Evolutionary conservation across 30 jellyfish, hydroid and myxozoan genomes (phyloP), one percentile per base, ranked within the genome.

Genomic region (Hydractinia echinata): DNA sequence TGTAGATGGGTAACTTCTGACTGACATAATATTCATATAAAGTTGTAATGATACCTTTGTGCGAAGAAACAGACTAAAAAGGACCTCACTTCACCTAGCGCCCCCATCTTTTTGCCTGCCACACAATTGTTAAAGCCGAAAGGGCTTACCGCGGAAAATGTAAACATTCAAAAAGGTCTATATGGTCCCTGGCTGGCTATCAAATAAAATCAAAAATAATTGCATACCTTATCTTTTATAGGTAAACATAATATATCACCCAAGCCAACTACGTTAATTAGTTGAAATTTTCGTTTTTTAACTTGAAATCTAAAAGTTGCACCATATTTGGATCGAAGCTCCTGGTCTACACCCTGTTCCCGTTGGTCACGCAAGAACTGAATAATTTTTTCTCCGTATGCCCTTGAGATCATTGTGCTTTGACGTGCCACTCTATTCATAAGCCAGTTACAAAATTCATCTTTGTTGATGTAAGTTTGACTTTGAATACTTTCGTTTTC

Each of bases 191-290:
- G 44, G 44, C 44, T 30, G 44, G 2, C 44, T 30, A 30, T 30
- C 44, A 30, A 30, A 30, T 30, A 30, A 30, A 30, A 30, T 30
- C 15, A 58, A 20, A 73, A 11, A 15, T 21, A 54, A 74, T 39
- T 51, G 7, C 55, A 9, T 76, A 83, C 91, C 69, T 83, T 83
- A 61, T 83, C 91, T 64, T 74, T 83, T 30, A 86, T 70, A 16
- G 97, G 96, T 44, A 91, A 94, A 64, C 97, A 91, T 9, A 91
- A 82, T 62, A 91, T 91, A 77, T 91, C 97, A 13, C 97, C 97
- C 71, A 91, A 91, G 14, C 97, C 97, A 82, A 91, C 96, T 4
- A 85, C 97, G 60, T 82, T 86, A 81, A 86, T 84, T 19, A 91
- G 83, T 55, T 86, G 92, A 78, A 85, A 91, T 55, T 80, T 86